Conservation (phyloP, 1,140 invertebrate genomes). For the Globodera ellingtonae region DNA sequence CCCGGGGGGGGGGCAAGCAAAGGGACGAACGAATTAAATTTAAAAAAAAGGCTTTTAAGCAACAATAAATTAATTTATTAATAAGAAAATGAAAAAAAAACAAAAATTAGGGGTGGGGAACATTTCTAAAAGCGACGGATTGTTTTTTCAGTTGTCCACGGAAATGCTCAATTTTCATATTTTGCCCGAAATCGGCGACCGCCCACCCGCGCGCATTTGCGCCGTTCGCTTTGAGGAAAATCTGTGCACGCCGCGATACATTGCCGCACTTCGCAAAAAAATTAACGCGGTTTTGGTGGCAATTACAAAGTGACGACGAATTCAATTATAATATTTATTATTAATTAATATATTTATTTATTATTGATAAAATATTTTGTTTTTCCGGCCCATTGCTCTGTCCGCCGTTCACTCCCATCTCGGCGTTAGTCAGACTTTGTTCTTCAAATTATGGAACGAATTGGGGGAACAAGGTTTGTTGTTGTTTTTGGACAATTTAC, state of each 20-base stretch:
- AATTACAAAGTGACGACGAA: conserved; percentile 38
- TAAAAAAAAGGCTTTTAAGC: no score
- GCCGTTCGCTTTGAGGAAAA: conserved; percentile 47
- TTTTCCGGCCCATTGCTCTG: conserved; percentile 37
- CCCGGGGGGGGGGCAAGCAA: neutral
- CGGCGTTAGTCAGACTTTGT: conserved; percentile 37
- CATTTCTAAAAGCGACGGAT: neutral
- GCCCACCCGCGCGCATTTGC: conserved; percentile 14
- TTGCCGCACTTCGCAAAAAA: conserved; percentile 36
- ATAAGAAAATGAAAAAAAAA: no score
- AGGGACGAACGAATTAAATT: neutral
- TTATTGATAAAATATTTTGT: neutral
- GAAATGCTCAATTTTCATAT: conserved; percentile 51
- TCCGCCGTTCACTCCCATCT: conserved; percentile 35
- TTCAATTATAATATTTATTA: neutral
- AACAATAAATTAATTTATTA: no score
- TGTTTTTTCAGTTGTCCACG: conserved; percentile 33
- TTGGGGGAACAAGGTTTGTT: conserved; percentile 34
- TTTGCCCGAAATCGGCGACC: conserved; percentile 41
- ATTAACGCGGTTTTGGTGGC: conserved; percentile 40
- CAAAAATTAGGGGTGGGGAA: no score
- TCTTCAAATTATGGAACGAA: conserved; percentile 48
- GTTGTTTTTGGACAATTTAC: neutral
- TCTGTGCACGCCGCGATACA: conserved; percentile 43
- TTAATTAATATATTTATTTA: conserved; percentile 17